A percentile compares a stretch with the other conserved stretches of the same genome.
Conservation (phyloP, 2,113 vertebrate species). For the Leuciscus idus region DNA sequence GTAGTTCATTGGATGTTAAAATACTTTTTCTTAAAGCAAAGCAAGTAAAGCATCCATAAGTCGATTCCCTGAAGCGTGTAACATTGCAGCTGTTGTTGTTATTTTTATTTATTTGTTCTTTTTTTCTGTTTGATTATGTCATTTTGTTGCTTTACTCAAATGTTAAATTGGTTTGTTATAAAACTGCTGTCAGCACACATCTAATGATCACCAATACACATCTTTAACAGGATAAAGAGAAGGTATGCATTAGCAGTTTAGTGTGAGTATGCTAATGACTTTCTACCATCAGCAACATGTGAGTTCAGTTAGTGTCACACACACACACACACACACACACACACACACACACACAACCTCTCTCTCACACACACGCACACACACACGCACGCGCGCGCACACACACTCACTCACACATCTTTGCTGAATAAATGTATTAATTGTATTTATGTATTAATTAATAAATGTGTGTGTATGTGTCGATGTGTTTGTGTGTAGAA, state of each 20-base stretch:
- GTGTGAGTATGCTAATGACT: slow-evolving; percentile 19
- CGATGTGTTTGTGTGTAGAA: too few relatives aligned
- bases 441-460: too few relatives aligned
- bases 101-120: not conserved
- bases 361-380: too few relatives aligned
- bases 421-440: too few relatives aligned
- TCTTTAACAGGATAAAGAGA: not conserved
- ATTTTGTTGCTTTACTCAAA: not conserved
- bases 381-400: too few relatives aligned
- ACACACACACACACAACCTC: not conserved
- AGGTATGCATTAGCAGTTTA: slow-evolving; percentile 1
- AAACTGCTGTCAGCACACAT: not conserved
- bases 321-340: not conserved
- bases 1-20: not conserved
- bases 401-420: not conserved
- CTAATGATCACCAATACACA: not conserved
- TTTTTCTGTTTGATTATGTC: not conserved
- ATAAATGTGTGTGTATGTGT: too few relatives aligned
- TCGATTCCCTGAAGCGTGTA: not conserved
- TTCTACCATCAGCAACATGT: not conserved
- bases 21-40: not conserved
- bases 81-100: not conserved
- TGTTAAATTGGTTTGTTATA: not conserved
- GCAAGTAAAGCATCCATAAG: not conserved
- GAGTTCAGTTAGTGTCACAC: not conserved